Conservation (phyloP, 2,888 invertebrate genomes). For the Liopterus haemorrhoidalis region DNA sequence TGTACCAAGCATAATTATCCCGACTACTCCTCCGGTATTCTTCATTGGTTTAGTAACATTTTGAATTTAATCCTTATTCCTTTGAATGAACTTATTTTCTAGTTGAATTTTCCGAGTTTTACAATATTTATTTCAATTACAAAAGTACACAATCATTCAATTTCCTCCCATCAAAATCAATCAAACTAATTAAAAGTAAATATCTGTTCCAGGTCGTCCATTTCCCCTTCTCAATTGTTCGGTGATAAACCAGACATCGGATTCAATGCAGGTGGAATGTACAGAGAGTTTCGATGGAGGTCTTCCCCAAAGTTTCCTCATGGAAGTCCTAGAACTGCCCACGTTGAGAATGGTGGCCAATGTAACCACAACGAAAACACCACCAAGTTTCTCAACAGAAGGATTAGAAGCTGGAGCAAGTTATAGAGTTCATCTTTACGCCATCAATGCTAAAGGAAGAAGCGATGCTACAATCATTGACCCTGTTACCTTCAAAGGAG, state of each 20-base stretch:
- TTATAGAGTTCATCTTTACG: slow-evolving; percentile 76
- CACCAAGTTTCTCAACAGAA: slow-evolving; percentile 62
- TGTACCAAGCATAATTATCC: no score
- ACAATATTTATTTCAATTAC: no score
- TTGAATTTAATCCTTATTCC: no score
- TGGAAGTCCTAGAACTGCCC: slow-evolving; percentile 71
- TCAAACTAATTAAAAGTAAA: no score
- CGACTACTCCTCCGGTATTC: no score
- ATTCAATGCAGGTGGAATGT: slow-evolving; percentile 79
- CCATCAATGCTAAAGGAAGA: slow-evolving; percentile 80
- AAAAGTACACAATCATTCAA: no score
- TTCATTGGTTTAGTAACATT: no score
- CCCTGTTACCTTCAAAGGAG: slow-evolving; percentile 78
- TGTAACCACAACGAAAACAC: slow-evolving; percentile 57
- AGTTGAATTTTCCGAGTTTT: no score
- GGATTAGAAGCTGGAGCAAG: slow-evolving; percentile 68
- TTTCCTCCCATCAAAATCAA: no score
- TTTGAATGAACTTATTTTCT: no score
- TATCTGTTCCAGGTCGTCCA: slow-evolving; percentile 77
- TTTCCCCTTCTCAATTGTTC: slow-evolving; percentile 83
- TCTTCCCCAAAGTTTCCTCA: slow-evolving; percentile 77
- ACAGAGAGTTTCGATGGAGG: slow-evolving; percentile 84
- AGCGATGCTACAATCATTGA: slow-evolving; percentile 79
- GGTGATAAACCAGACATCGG: slow-evolving; percentile 80
- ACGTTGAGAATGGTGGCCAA: slow-evolving; percentile 57